Percentiles rank a stretch among this genome's conserved stretches.
Evolutionary conservation across 1,140 invertebrate species (phyloP).

Genomic region (Matsumurasca onukii): DNA sequence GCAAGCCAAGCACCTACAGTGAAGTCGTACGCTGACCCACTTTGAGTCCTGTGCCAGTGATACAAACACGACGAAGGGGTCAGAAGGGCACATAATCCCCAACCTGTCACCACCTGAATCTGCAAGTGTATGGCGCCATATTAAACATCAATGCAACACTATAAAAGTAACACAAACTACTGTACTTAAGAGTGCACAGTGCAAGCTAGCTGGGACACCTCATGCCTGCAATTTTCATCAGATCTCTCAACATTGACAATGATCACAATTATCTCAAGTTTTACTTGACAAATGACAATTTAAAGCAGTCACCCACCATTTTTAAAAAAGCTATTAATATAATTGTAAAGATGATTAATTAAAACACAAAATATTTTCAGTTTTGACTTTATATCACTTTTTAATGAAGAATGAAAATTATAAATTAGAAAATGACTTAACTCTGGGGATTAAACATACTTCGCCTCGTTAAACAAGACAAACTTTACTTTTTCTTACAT

Average conservation of each 20-base stretch:
- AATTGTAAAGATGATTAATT: no score
- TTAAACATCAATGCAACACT: neutral
- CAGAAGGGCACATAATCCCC: slow-evolving; percentile 54
- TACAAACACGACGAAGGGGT: slow-evolving; percentile 59
- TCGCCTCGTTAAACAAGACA: no score
- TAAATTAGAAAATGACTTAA: no score
- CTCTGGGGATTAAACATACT: no score
- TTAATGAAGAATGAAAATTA: no score
- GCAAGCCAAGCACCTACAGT: slow-evolving; percentile 62
- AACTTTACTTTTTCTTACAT: no score
- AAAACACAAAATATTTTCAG: no score
- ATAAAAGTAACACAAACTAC: neutral
- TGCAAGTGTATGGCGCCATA: neutral
- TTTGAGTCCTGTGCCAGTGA: slow-evolving; percentile 55
- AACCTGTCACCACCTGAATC: slow-evolving; percentile 53
- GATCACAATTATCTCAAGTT: neutral
- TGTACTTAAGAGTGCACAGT: neutral
- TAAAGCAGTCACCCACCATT: no score
- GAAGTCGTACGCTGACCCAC: slow-evolving; percentile 59
- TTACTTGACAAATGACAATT: neutral
- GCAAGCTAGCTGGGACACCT: neutral
- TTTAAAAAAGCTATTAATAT: no score
- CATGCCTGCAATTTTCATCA: neutral
- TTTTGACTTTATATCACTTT: no score
- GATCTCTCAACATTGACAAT: neutral